These are phyloP conservation scores for Percopsis omiscomaycus DNA, from an alignment of 2,797 vertebrate genomes.

Conservation along the genomic window DNA sequence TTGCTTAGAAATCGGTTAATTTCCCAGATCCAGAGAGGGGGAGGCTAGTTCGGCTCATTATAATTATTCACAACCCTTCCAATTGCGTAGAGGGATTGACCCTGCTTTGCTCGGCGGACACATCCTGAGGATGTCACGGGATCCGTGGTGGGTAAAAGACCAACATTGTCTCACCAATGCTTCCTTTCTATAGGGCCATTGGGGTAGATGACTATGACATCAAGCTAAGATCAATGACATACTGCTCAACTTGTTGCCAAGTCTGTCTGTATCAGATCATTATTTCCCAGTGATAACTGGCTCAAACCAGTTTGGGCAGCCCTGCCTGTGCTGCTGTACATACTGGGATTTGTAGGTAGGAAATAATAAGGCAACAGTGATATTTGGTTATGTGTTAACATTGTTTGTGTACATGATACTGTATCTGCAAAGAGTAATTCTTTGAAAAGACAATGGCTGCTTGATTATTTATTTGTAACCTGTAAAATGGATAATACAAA, in stretches of 20 bases:
- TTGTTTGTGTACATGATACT: slow-evolving; percentile 17
- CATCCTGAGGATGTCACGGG: slow-evolving; percentile 66
- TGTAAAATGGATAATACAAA: no score
- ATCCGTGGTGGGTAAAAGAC: slow-evolving; percentile 33
- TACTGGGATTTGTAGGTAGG: slow-evolving; percentile 31
- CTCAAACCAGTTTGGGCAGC: slow-evolving; percentile 28
- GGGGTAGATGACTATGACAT: slow-evolving; percentile 31
- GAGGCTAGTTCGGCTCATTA: no score
- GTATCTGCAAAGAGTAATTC: no score
- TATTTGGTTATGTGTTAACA: slow-evolving; percentile 4
- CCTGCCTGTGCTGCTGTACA: slow-evolving; percentile 1
- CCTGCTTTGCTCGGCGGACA: slow-evolving; percentile 24
- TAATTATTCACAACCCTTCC: no score
- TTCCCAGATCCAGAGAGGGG: no score
- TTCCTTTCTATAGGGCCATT: slow-evolving; percentile 43
- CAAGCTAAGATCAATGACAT: slow-evolving; percentile 2
- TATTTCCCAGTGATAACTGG: not conserved
- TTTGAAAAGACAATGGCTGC: no score
- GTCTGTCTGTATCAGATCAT: slow-evolving; percentile 3
- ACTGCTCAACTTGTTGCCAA: not conserved
- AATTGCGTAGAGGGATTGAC: slow-evolving; percentile 35
- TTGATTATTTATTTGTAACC: no score
- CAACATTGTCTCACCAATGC: slow-evolving; percentile 19
- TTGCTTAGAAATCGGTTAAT: no score
- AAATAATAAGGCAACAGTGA: slow-evolving; percentile 28